Base-by-base conservation (phyloP, 2,888 invertebrate species). In the Synergus umbraculus region DNA sequence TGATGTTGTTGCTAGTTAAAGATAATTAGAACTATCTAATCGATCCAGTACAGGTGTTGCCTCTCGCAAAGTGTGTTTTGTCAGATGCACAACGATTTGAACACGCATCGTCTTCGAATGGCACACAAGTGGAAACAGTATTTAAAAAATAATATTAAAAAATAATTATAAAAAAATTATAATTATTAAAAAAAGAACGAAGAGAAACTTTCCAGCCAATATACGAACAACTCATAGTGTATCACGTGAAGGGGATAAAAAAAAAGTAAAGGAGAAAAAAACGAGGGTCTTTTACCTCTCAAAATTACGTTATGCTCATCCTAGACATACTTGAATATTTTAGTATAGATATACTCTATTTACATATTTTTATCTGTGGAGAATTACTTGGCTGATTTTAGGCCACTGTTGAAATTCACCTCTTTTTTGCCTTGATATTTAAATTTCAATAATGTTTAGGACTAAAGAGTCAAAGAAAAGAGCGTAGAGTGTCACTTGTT, bases 311-410 rank as follows among this genome's bases (percentile, higher is more conserved):
- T 90, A 90, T 89, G 90, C 91, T 91, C 91, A 91, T 89, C 90
- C 90, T 90, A 90, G 60, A 78, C 81, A 91, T 91, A 91, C 90
- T 91, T 91, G 90, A 90, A 92, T 92, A 92, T 92, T 92, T 92
- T 92, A 92, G 92, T 92, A 92, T 92, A 92, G 92, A 92, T 92
- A 91, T 92, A 92, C 91, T 92, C 92, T 92, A 92, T 92, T 92
- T 92, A 91, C 91, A 91, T 92, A 91, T 92, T 92, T 92, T 91
- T 92, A 92, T 91, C 91, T 90, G 91, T 91, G 91, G 89, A 91
- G 90, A 91, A 92, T 91, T 92, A 92, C 91, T 91, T 91, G 92
- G 91, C 91, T 89, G 88, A 91, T 92, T 92, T 73, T 90, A 91
- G 90, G 92, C 92, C 92, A 91, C 91, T 92, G 92, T 92, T 92